A percentile compares a stretch with the other conserved stretches of the same genome.
phyloP scores from a whole-genome alignment of 1,140 invertebrate species.

The Ceratina japonica region DNA sequence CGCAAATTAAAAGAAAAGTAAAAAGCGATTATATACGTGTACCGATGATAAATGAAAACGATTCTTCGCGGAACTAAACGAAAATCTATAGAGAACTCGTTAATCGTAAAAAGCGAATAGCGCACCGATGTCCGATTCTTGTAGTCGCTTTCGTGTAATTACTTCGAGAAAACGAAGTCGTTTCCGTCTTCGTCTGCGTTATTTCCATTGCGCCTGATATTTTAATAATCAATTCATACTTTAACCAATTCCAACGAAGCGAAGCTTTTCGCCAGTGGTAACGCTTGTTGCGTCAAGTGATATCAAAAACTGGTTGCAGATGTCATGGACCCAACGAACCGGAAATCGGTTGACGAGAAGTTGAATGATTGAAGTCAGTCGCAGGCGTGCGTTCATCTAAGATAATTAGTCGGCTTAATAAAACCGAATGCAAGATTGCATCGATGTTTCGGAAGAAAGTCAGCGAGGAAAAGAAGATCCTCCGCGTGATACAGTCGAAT shows the following conservation, averaged over 20 bases:
- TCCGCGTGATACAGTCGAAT: slow-evolving; percentile 41
- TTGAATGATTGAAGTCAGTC: background rate
- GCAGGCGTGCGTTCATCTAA: background rate
- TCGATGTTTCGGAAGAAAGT: slow-evolving; percentile 4
- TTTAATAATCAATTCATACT: background rate
- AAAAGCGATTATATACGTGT: background rate
- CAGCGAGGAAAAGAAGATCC: slow-evolving; percentile 7
- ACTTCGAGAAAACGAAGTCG: too few species aligned
- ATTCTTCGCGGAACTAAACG: background rate
- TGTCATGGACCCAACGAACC: background rate
- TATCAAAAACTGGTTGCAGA: background rate
- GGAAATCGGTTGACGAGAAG: background rate
- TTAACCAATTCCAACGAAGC: background rate
- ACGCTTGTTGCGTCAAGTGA: slow-evolving; percentile 28
- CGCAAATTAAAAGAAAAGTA: background rate
- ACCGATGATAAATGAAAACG: background rate
- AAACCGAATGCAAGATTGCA: background rate
- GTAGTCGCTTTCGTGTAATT: too few species aligned
- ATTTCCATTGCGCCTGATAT: too few species aligned
- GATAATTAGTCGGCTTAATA: background rate
- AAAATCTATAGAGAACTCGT: background rate
- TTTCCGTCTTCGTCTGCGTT: too few species aligned
- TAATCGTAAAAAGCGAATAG: background rate
- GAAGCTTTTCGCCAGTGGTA: background rate
- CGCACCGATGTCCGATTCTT: background rate